Base-by-base conservation (phyloP, 2,797 vertebrate genomes). In the Pteronotus mesoamericanus region DNA sequence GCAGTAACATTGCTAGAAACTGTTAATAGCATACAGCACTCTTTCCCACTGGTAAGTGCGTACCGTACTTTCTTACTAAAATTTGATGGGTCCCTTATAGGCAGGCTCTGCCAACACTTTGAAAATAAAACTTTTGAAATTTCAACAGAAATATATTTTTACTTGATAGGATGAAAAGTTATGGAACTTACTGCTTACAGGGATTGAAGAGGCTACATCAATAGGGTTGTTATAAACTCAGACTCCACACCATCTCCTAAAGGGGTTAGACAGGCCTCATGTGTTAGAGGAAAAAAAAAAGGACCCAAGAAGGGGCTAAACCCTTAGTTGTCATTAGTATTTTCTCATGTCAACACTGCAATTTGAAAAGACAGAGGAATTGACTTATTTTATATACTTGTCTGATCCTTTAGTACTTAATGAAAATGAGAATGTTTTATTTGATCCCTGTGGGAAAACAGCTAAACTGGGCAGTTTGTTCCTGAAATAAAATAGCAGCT, bases 341-440 rank as follows among this genome's bases (percentile, higher is more conserved):
- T 96, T 96, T 95, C 86, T 91, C 86, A 95, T 86, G 95, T 93
- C 92, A 96, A 66, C 4, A 0, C 48, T n/a, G 77, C 4, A 18
- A 89, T 86, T 78, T 96, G 93, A 96, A 74, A 96, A 93, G 92
- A 94, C 94, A 96, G 91, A 87, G 68, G 86, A 86, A 92, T 55
- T 48, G 21, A 75, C 89, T 96, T 64, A 92, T 77, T 96, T 84
- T 72, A 79, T 92, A 80, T 89, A 86, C 61, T 86, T 59, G 68
- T 94, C 83, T 92, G 94, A 92, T 96, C 66, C 34, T 69, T 94
- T 91, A 68, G 84, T 86, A 91, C 61, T 86, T 92, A 85, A 83
- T 94, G 88, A 96, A 94, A 87, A 86, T 64, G 42, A 96, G 83
- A 95, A 86, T 88, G 94, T 96, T 97, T 96, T 97, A 95, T 89